Conservation (phyloP, 2,113 vertebrate genomes). For the Albula glossodonta region DNA sequence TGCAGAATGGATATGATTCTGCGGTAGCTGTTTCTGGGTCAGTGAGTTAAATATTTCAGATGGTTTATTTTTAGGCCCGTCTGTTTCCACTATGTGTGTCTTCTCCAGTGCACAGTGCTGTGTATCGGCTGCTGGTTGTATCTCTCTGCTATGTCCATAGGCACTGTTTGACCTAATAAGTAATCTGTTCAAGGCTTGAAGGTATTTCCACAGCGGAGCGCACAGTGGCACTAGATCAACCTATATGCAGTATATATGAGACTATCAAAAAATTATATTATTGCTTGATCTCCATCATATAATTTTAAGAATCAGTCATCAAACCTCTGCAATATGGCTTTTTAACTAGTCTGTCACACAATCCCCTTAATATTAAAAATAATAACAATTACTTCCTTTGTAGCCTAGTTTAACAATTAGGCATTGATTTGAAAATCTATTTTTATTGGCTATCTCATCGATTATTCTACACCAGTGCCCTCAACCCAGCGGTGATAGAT, state of each 20-base stretch:
- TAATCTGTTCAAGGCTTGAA: conserved; percentile 55
- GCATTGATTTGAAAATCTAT: background rate
- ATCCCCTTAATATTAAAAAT: background rate
- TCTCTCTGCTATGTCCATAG: conserved; percentile 55
- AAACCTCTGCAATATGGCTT: background rate
- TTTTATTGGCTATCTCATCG: background rate
- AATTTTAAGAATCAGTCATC: background rate
- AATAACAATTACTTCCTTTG: background rate
- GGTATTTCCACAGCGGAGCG: conserved; percentile 53
- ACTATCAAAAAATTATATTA: background rate
- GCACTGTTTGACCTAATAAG: conserved; percentile 76
- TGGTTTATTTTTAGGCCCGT: conserved; percentile 72
- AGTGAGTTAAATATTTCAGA: conserved; percentile 80
- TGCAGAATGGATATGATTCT: conserved; percentile 65
- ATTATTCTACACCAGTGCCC: conserved; percentile 14
- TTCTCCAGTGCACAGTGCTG: conserved; percentile 30
- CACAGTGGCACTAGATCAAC: background rate
- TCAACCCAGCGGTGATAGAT: conserved; percentile 23
- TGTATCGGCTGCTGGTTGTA: conserved; percentile 6
- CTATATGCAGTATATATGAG: background rate
- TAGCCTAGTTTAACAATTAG: background rate
- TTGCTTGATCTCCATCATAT: background rate
- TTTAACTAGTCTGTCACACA: background rate
- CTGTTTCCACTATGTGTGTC: conserved; percentile 67
- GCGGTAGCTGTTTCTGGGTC: conserved; percentile 72